Percentiles rank a stretch among this genome's conserved stretches.
Evolutionary conservation across 2,888 invertebrate genomes (phyloP).

Genomic region (Acanthosepion esculentum): DNA sequence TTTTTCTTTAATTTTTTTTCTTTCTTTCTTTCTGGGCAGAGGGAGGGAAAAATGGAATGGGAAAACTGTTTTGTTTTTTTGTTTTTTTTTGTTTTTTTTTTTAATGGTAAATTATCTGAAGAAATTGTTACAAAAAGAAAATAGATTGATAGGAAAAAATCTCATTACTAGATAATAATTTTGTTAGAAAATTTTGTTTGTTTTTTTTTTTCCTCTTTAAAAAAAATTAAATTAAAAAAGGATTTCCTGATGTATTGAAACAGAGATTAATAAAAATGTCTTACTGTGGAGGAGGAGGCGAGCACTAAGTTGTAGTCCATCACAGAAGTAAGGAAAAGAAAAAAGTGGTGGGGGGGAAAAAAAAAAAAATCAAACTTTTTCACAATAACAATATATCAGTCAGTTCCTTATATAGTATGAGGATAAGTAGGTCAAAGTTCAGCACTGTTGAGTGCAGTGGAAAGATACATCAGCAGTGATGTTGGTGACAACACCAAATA

Average conservation of each 20-base stretch:
- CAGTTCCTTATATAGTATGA: conserved; percentile 38
- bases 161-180: conserved; percentile 33
- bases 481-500: conserved; percentile 40
- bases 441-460: conserved; percentile 11
- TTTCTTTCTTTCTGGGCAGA: not conserved
- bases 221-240: not conserved
- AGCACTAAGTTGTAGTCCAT: conserved; percentile 6
- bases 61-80: not conserved
- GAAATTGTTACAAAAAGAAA: conserved; percentile 33
- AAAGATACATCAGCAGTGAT: conserved; percentile 44
- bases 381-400: not conserved
- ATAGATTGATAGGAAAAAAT: conserved; percentile 23
- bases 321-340: conserved; percentile 8
- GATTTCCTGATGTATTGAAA: conserved; percentile 33
- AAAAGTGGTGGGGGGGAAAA: no score
- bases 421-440: not conserved
- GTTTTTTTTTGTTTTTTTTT: not conserved
- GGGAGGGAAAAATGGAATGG: not conserved
- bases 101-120: conserved; percentile 24
- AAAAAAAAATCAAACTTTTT: not conserved
- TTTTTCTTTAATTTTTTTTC: no score
- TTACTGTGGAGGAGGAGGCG: conserved; percentile 12
- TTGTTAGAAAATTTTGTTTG: not conserved
- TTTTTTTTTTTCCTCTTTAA: not conserved
- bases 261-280: conserved; percentile 33